Percentiles rank a stretch among this genome's conserved stretches.
Evolutionary conservation across 1,140 invertebrate genomes (phyloP).

Genomic region (Venturia canescens): DNA sequence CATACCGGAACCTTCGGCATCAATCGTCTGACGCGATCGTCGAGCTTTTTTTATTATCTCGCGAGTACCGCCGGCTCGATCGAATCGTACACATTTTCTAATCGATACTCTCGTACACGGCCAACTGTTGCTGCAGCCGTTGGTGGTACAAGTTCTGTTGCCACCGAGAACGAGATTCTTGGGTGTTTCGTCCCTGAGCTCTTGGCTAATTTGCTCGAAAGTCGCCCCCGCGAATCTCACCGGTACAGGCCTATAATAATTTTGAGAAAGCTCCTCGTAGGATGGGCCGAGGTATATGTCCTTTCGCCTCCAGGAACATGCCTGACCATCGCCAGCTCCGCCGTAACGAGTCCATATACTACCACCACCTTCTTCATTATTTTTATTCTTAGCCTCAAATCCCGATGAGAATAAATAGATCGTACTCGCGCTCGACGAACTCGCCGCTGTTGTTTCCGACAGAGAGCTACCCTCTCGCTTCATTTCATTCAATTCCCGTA

Average conservation of each 20-base stretch:
- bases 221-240: conserved; percentile 59
- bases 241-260: conserved; percentile 62
- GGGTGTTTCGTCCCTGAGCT: conserved; percentile 38
- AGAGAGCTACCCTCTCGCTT: conserved; percentile 71
- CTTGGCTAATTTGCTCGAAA: conserved; percentile 52
- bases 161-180: neutral
- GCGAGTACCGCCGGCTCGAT: conserved; percentile 38
- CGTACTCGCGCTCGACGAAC: conserved; percentile 74
- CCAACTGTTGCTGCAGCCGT: no score
- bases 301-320: conserved; percentile 62
- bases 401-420: conserved; percentile 67
- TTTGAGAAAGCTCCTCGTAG: conserved; percentile 61
- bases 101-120: conserved; percentile 43
- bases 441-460: conserved; percentile 78
- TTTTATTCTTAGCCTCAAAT: conserved; percentile 44
- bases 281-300: conserved; percentile 63
- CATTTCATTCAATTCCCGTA: conserved; percentile 69
- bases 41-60: conserved; percentile 40
- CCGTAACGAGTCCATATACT: conserved; percentile 58
- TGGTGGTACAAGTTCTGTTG: conserved; percentile 48
- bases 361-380: conserved; percentile 7
- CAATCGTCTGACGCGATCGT: no score
- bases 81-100: neutral
- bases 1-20: no score
- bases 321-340: conserved; percentile 55